Conservation (phyloP, 1,140 invertebrate genomes). For the Leptinotarsa texana region DNA sequence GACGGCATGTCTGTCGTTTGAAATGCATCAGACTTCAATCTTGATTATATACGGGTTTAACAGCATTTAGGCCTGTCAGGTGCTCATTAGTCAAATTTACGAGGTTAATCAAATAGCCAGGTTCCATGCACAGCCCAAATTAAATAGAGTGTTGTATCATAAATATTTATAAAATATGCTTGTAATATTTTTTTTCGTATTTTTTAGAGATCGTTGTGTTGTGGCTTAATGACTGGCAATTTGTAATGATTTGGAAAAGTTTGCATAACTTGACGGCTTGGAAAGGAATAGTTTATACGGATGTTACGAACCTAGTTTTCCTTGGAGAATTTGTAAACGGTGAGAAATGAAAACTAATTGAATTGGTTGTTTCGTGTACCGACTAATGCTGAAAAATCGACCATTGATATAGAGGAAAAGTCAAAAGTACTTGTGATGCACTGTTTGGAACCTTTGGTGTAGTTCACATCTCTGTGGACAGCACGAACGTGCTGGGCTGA, state of each 20-base stretch:
- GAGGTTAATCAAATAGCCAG: constrained; percentile 25
- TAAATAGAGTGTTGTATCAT: constrained; percentile 15
- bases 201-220: constrained; percentile 8
- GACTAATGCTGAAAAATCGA: not conserved
- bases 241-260: not conserved
- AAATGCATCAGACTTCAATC: constrained; percentile 23
- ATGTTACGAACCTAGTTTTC: too few species aligned
- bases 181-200: constrained; percentile 1
- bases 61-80: constrained; percentile 29
- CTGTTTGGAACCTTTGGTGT: too few species aligned
- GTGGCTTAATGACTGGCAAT: constrained; percentile 2
- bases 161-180: constrained; percentile 17
- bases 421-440: too few species aligned
- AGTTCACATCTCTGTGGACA: too few species aligned
- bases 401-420: not conserved
- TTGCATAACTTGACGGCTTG: not conserved
- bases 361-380: too few species aligned
- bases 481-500: too few species aligned
- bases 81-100: constrained; percentile 31
- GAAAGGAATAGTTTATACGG: not conserved
- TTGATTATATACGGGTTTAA: constrained; percentile 29
- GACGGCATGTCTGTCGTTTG: constrained; percentile 16
- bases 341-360: too few species aligned
- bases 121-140: constrained; percentile 16
- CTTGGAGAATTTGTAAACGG: too few species aligned